These are phyloP conservation scores for Metacarcinus magister DNA, from an alignment of 2,888 invertebrate genomes.

Conservation along the genomic window DNA sequence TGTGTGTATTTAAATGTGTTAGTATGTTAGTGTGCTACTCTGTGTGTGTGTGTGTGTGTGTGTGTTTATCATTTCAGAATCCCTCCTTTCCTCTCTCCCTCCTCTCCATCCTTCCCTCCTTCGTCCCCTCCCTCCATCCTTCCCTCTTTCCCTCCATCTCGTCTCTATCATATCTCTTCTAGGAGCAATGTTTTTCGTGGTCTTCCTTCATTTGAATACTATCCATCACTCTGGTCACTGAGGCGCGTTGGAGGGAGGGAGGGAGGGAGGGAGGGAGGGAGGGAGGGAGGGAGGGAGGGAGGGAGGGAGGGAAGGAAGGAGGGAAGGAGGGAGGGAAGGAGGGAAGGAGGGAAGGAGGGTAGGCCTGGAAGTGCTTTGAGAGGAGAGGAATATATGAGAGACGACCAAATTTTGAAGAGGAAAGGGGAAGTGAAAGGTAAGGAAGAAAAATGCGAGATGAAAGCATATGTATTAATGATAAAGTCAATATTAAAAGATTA, in stretches of 20 bases:
- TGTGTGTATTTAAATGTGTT: background rate
- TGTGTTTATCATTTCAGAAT: background rate
- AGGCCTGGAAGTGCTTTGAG: too few relatives aligned
- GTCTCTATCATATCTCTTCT: background rate
- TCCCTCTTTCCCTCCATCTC: background rate
- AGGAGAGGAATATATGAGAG: too few relatives aligned
- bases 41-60: slow-evolving; percentile 6
- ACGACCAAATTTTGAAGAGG: too few relatives aligned
- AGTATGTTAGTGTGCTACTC: background rate
- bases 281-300: background rate
- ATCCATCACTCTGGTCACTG: background rate
- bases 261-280: background rate
- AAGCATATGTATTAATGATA: too few relatives aligned
- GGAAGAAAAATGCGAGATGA: too few relatives aligned
- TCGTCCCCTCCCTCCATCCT: too few relatives aligned
- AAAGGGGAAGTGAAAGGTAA: too few relatives aligned
- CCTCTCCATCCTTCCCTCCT: background rate
- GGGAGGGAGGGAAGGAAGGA: background rate
- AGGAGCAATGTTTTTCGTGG: background rate
- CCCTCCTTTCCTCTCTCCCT: background rate
- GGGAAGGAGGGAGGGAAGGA: background rate
- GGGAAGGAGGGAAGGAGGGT: background rate
- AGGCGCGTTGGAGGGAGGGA: background rate
- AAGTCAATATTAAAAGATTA: too few relatives aligned
- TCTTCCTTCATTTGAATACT: background rate